phyloP scores from a whole-genome alignment of 1,140 invertebrate species.

The Archegozetes longisetosus region DNA sequence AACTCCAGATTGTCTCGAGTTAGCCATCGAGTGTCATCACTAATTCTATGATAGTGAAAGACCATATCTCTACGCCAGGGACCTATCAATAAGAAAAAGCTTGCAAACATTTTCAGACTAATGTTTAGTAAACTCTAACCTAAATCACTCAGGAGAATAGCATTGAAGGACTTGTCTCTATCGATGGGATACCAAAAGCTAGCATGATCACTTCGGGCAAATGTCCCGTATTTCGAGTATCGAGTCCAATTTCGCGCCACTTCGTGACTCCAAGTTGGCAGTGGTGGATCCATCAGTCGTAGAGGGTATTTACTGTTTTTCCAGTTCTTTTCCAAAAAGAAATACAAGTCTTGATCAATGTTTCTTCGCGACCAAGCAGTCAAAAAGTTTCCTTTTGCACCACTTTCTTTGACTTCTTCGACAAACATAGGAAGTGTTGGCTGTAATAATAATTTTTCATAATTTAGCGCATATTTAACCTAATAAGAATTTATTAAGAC shows the following conservation, averaged over 20 bases:
- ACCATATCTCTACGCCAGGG: constrained; percentile 31
- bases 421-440: constrained; percentile 6
- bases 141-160: constrained; percentile 32
- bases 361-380: constrained; percentile 26
- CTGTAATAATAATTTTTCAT: neutral
- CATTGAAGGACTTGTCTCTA: constrained; percentile 21
- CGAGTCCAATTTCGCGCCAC: constrained; percentile 6
- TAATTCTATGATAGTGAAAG: constrained; percentile 30
- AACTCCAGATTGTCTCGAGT: constrained; percentile 22
- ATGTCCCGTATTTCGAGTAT: constrained; percentile 22
- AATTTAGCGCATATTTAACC: neutral
- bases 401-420: constrained; percentile 6
- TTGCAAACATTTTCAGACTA: too few species aligned
- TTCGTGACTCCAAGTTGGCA: constrained; percentile 15
- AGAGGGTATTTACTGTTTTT: constrained; percentile 21
- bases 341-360: constrained; percentile 24
- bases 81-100: too few species aligned
- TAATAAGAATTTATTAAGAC: too few species aligned
- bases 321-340: constrained; percentile 21
- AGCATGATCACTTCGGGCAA: constrained; percentile 26
- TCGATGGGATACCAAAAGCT: constrained; percentile 26
- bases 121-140: constrained; percentile 24
- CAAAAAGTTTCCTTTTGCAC: constrained; percentile 27
- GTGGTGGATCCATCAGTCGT: constrained; percentile 15
- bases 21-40: constrained; percentile 25